These are phyloP conservation scores for Syrmaticus mikado DNA, from an alignment of 2,113 vertebrate species.

Conservation along the genomic window DNA sequence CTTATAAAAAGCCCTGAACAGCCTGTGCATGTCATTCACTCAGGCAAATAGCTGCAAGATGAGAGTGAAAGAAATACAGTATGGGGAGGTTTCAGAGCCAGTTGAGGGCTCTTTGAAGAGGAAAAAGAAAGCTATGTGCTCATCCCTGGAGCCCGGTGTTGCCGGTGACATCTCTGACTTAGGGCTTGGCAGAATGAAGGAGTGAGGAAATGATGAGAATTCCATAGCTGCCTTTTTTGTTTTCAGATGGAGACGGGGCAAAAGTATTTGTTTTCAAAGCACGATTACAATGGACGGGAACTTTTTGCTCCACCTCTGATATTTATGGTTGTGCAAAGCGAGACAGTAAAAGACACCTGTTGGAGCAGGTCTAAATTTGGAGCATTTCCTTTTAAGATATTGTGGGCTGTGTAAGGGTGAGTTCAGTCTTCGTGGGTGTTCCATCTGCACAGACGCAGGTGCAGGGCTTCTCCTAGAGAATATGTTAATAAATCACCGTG, in stretches of 20 bases:
- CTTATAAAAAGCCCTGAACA: constrained; percentile 65
- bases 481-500: constrained; percentile 81
- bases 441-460: constrained; percentile 75
- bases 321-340: constrained; percentile 68
- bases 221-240: constrained; percentile 58
- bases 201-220: constrained; percentile 80
- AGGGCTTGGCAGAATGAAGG: constrained; percentile 71
- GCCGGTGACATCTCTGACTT: constrained; percentile 42
- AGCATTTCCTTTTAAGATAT: constrained; percentile 71
- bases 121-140: constrained; percentile 34
- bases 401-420: constrained; percentile 58
- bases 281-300: constrained; percentile 40
- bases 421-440: constrained; percentile 68
- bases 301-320: constrained; percentile 68
- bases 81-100: constrained; percentile 39
- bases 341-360: constrained; percentile 79
- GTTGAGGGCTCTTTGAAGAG: constrained; percentile 42
- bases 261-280: constrained; percentile 69
- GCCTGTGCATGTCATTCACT: constrained; percentile 62
- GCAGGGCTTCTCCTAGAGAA: constrained; percentile 76
- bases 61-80: constrained; percentile 62
- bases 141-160: constrained; percentile 62
- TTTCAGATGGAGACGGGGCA: constrained; percentile 23
- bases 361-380: constrained; percentile 75
- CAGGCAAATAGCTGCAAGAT: constrained; percentile 63